Evolutionary conservation across 2,888 invertebrate species (phyloP).

Genomic region (Parasteatoda lunata): DNA sequence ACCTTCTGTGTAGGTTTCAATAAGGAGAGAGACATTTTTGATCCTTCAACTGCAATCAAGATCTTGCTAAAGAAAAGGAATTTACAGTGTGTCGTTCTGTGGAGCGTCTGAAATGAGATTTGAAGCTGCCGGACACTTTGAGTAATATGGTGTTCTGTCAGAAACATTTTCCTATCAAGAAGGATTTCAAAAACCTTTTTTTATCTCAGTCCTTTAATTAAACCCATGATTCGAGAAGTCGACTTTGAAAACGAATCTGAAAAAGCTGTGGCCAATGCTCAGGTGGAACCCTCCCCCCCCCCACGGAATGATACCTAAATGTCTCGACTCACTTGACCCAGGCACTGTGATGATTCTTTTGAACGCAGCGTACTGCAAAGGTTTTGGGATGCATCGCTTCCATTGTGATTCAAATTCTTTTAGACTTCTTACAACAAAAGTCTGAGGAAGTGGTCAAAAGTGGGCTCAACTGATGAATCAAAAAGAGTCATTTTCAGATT

Average conservation of each 20-base stretch:
- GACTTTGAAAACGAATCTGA: constrained; percentile 49
- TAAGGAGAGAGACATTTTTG: background rate
- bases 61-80: constrained; percentile 15
- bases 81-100: constrained; percentile 50
- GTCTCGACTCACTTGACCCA: too few relatives aligned
- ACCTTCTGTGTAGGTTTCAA: background rate
- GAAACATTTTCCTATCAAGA: constrained; percentile 7
- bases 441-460: constrained; percentile 8
- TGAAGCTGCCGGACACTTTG: constrained; percentile 24
- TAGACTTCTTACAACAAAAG: constrained; percentile 41
- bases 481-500: constrained; percentile 1
- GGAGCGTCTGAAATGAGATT: constrained; percentile 36
- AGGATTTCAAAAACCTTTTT: constrained; percentile 20
- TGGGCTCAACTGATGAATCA: constrained; percentile 31
- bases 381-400: too few relatives aligned
- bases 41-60: constrained; percentile 19
- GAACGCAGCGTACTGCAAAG: too few relatives aligned
- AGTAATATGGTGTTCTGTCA: constrained; percentile 20
- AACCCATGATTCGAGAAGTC: constrained; percentile 32
- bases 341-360: too few relatives aligned
- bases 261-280: background rate
- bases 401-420: constrained; percentile 70
- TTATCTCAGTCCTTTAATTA: constrained; percentile 31
- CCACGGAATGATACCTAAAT: too few relatives aligned
- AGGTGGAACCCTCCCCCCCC: too few relatives aligned